phyloP scores from a whole-genome alignment of 1,140 invertebrate species.

The Brachionus plicatilis region DNA sequence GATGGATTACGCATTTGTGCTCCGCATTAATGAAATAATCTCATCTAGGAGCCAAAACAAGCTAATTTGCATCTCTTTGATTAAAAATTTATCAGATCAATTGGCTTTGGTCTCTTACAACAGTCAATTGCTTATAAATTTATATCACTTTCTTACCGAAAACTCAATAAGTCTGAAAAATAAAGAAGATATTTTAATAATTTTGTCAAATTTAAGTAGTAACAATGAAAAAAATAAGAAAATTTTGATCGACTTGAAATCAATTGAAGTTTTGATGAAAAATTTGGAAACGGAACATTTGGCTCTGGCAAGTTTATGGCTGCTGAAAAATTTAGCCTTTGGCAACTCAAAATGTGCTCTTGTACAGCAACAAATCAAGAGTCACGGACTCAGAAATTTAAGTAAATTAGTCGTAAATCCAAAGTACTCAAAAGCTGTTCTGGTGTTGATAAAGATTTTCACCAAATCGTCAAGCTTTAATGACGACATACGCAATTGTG shows the following conservation, averaged over 20 bases:
- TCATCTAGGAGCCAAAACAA: neutral
- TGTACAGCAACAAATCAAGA: neutral
- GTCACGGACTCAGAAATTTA: neutral
- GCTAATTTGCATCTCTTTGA: neutral
- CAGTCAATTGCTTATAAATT: neutral
- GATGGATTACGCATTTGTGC: neutral
- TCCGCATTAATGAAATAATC: neutral
- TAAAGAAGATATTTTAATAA: neutral
- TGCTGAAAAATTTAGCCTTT: neutral
- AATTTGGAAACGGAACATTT: neutral
- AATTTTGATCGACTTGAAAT: neutral
- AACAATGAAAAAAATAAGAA: neutral
- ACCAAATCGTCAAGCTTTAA: neutral
- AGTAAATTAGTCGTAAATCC: neutral
- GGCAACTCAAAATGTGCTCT: neutral
- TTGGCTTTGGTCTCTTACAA: neutral
- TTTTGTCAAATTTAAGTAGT: neutral
- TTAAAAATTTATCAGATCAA: neutral
- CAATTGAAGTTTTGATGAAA: neutral
- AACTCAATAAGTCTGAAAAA: neutral
- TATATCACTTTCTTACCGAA: neutral
- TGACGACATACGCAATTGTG: neutral
- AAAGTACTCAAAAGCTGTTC: neutral
- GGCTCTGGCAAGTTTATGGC: neutral
- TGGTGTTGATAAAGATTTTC: neutral